Evolutionary conservation across 2,888 invertebrate genomes (phyloP), one percentile per base, ranked within the genome.

Genomic region (Pelosia muscerda): DNA sequence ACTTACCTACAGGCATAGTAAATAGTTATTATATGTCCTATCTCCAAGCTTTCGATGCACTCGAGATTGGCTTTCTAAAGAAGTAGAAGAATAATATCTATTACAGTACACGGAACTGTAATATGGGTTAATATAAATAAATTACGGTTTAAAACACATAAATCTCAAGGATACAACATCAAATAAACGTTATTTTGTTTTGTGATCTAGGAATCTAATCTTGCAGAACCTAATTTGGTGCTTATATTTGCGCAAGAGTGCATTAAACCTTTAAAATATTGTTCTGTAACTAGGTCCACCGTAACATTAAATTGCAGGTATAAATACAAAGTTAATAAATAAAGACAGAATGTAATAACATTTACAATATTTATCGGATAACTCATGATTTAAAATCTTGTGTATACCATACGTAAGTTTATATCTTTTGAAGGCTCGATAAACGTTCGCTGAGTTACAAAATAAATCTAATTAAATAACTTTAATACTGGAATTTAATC

Each of bases 181-280:
- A 63, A 58, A 49, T 54, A 54, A 38, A 53, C 58, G 34, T 57
- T 63, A 58, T 59, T 63, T 67, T 58, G 53, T 26, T 59, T 22
- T 53, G 31, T 58, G 15, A 53, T 63, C 57, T 67, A n/a, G 25
- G 79, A 77, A 75, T 72, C 66, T 68, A 68, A 71, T 63, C 53
- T 66, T 65, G 68, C 66, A 63, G 68, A 58, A 65, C 69, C 76
- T 72, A 78, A 81, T 80, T 79, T 60, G 73, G 73, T 61, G 70
- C 68, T 65, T 76, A 59, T 49, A 71, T 38, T 81, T 81, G 78
- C 72, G 74, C 74, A 81, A 81, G 69, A 78, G 77, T 73, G 75
- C 69, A 68, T 69, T 76, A 74, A 80, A 75, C 76, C 76, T 67
- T 78, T 74, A 74, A 80, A 73, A 76, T 81, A 80, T 80, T 65